A percentile compares a stretch with the other conserved stretches of the same genome.
These are phyloP conservation scores for Phyllotreta cruciferae DNA, from an alignment of 2,888 invertebrate species.

Conservation along the genomic window DNA sequence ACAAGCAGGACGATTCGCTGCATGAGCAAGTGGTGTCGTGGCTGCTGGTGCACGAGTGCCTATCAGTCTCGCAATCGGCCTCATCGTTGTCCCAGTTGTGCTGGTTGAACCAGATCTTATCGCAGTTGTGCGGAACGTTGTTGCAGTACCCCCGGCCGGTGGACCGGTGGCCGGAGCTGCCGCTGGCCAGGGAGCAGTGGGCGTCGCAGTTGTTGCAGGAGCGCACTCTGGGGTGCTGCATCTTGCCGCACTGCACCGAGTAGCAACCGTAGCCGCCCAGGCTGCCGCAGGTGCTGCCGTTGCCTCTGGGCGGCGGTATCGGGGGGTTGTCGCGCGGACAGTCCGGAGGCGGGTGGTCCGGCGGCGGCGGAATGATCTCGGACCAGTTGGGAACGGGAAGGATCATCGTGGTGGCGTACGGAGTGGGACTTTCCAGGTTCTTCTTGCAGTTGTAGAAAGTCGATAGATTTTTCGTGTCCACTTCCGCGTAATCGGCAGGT, in stretches of 20 bases:
- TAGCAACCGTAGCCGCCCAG: constrained; percentile 58
- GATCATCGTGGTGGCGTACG: constrained; percentile 79
- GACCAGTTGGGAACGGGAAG: constrained; percentile 67
- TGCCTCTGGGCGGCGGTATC: constrained; percentile 55
- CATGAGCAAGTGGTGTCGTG: constrained; percentile 69
- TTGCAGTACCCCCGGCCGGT: constrained; percentile 51
- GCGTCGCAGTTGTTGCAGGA: constrained; percentile 58
- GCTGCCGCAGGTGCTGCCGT: constrained; percentile 55
- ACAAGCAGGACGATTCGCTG: constrained; percentile 69
- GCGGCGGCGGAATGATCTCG: constrained; percentile 68
- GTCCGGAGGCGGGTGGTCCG: constrained; percentile 67
- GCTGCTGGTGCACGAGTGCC: constrained; percentile 61
- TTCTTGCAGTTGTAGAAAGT: constrained; percentile 76
- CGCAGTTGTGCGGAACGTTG: constrained; percentile 53
- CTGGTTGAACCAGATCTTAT: constrained; percentile 55
- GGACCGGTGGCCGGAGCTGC: constrained; percentile 55
- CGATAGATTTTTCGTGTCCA: constrained; percentile 70
- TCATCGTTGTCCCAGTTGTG: constrained; percentile 58
- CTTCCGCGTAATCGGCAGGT: constrained; percentile 73
- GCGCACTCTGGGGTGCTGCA: constrained; percentile 50
- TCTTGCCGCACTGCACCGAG: constrained; percentile 53
- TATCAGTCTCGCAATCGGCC: constrained; percentile 61
- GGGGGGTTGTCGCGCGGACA: constrained; percentile 57
- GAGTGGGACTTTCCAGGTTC: constrained; percentile 71
- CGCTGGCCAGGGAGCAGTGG: constrained; percentile 57